These are phyloP conservation scores for Periplaneta americana DNA, from an alignment of 1,140 invertebrate genomes.

Conservation along the genomic window DNA sequence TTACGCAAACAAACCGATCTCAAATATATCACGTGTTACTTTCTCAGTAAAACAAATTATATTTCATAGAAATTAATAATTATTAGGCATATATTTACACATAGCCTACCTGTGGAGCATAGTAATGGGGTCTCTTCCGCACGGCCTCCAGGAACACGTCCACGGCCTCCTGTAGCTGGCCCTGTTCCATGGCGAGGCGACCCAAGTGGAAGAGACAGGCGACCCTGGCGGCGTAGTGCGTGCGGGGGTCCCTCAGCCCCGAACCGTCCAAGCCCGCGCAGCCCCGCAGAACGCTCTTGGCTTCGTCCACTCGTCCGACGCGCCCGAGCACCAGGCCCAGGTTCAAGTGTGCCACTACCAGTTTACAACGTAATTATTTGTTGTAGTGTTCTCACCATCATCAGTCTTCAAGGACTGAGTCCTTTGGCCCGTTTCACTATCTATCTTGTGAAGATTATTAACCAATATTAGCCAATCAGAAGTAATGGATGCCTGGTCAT, in stretches of 20 bases:
- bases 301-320: conserved; percentile 74
- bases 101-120: conserved; percentile 1
- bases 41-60: too few relatives aligned
- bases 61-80: too few relatives aligned
- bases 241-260: conserved; percentile 79
- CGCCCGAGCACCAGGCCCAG: conserved; percentile 81
- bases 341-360: conserved; percentile 92
- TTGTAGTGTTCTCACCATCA: too few relatives aligned
- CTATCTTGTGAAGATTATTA: too few relatives aligned
- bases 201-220: conserved; percentile 91
- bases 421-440: too few relatives aligned
- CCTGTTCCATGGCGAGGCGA: conserved; percentile 83
- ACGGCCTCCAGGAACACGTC: conserved; percentile 63
- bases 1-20: too few relatives aligned
- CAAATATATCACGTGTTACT: too few relatives aligned
- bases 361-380: neutral
- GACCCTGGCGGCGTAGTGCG: conserved; percentile 83
- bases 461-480: too few relatives aligned
- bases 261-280: conserved; percentile 80
- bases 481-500: too few relatives aligned
- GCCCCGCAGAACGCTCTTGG: conserved; percentile 70
- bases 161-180: conserved; percentile 75
- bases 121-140: neutral
- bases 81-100: too few relatives aligned
- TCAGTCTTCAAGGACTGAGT: too few relatives aligned